Base-by-base conservation (phyloP, 1,140 invertebrate species). In the Leptinotarsa texana region DNA sequence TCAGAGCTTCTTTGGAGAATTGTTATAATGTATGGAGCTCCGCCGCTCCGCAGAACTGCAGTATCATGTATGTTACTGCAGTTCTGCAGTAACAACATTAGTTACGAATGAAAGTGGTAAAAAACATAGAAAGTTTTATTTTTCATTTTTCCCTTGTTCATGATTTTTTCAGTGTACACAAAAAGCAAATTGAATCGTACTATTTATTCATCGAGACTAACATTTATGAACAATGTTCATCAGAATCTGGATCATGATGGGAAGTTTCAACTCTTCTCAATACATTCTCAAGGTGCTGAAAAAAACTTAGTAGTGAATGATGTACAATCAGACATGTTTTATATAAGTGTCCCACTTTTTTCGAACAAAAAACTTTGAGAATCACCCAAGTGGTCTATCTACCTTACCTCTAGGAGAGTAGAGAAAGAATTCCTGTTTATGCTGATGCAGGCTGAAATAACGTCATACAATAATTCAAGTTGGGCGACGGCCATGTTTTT, bases 391-490 rank as follows among this genome's bases (percentile, higher is more conserved):
- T 57, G 17, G 6, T 18, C 51, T 18, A 4, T 57, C 2, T n/a
- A 57, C 4, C 68, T 42, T 76, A 81, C 80, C 76, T 80, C 69
- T 70, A 79, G 21, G 33, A 82, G 66, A 65, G 62, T 51, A 21
- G 80, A 74, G 68, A 81, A 81, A 69, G 79, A 80, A 69, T 80
- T 79, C 72, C 70, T 78, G 63, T 83, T 70, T 47, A 82, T 79
- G 27, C 66, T 76, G n/a, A 84, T 82, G 74, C 83, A 84, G 18
- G 80, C 75, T 11, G 79, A 63, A 33, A 83, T 79, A 22, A 79
- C 79, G 73, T 84, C 83, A 74, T 84, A 83, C 15, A 84, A 62
- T n/a, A 84, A 73, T 76, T 84, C 83, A 71, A 84, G 69, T 49
- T 84, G 80, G 3, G 82, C 77, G n/a, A 83, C 76, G 3, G 78